Conservation (phyloP, 2,113 vertebrate genomes). For the Lycocorax pyrrhopterus region DNA sequence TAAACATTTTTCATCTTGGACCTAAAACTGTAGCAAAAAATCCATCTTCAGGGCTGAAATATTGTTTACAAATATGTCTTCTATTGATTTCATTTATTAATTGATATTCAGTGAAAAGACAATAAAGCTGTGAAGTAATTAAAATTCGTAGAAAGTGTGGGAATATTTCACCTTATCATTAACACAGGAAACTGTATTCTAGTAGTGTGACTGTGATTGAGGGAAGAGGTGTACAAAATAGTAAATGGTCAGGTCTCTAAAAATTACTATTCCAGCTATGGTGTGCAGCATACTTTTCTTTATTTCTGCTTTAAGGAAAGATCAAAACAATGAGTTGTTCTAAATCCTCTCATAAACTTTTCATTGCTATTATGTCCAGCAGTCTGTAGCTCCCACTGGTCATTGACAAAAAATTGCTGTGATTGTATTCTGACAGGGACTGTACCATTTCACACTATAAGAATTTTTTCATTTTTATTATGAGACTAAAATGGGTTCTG, state of each 20-base stretch:
- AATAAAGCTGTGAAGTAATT: neutral
- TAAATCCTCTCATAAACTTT: neutral
- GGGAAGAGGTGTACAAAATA: neutral
- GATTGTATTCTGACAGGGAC: neutral
- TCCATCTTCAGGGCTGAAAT: neutral
- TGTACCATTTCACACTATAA: neutral
- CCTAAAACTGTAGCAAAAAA: neutral
- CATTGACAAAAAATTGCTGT: neutral
- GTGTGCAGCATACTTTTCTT: neutral
- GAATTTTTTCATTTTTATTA: neutral
- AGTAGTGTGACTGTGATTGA: fast-evolving
- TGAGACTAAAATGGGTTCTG: neutral
- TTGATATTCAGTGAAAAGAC: neutral
- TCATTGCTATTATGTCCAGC: neutral
- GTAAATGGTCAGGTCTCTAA: neutral
- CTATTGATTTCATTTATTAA: neutral
- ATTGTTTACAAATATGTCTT: neutral
- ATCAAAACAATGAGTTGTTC: neutral
- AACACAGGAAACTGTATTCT: neutral
- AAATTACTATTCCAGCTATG: neutral
- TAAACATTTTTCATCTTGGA: neutral
- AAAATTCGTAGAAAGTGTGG: neutral
- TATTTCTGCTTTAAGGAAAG: neutral
- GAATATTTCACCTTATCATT: neutral
- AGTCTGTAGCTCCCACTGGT: fast-evolving